Conservation (phyloP, 2,113 vertebrate genomes). For the Formicarius rufipectus region DNA sequence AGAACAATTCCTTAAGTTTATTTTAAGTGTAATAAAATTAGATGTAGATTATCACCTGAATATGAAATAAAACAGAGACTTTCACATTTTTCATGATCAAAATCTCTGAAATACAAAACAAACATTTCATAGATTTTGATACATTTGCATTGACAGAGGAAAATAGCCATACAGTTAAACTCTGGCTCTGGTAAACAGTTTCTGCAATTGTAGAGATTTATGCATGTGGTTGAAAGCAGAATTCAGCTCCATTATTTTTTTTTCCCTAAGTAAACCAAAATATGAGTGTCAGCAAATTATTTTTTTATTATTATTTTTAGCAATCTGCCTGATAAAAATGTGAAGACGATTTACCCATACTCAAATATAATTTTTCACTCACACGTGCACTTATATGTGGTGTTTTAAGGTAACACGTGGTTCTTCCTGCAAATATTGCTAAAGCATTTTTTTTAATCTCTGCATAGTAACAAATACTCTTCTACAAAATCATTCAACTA, state of each 20-base stretch:
- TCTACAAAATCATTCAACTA: background rate
- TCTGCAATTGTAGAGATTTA: background rate
- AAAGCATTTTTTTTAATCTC: background rate
- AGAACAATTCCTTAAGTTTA: background rate
- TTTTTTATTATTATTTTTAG: background rate
- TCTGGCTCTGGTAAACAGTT: background rate
- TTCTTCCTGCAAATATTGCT: background rate
- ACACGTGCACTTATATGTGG: background rate
- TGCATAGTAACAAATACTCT: background rate
- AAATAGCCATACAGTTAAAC: background rate
- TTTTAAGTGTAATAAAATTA: conserved; percentile 31
- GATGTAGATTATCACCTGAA: background rate
- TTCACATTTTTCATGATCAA: background rate
- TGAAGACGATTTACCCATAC: background rate
- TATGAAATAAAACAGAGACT: background rate
- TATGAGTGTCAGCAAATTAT: background rate
- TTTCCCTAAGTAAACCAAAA: background rate
- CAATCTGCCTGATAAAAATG: background rate
- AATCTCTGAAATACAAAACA: background rate
- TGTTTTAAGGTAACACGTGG: background rate
- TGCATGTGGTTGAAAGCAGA: background rate
- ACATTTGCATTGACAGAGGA: background rate
- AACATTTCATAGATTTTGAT: background rate
- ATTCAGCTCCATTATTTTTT: background rate
- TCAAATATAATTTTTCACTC: background rate